Base-by-base conservation (phyloP, 1,140 invertebrate genomes). In the Ceratina japonica region DNA sequence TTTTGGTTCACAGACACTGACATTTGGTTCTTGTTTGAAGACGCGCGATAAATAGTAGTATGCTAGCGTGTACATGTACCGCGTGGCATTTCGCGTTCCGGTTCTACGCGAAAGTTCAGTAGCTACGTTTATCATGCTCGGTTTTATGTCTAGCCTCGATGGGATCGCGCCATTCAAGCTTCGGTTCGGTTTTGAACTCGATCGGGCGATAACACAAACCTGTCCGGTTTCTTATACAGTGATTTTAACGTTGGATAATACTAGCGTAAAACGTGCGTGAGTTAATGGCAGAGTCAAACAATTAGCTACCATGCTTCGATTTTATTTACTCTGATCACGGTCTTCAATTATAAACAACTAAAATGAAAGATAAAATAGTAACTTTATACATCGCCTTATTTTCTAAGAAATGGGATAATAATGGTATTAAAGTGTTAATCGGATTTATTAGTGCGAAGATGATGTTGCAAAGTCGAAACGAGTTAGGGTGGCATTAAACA, bases 51-150 rank as follows among this genome's bases (percentile, higher is more conserved):
- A 69, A 51, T 69, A 76, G 52, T 37, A 22, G 44, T 56, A 22
- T 12, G 12, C 8, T 76, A 44, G 37, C 37, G 37, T 44, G 37
- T 44, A 44, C 37, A 8, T 44, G 37, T 44, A 44, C 37, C 37
- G 37, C 37, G 10, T 44, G 75, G 44, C 75, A 76, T 76, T 76
- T 76, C 56, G 65, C 65, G 56, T 76, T 63, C 49, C 24, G 63
- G 37, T 59, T 31, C 64, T 27, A 8, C 22, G 62, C 22, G 64
- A 75, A 75, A 75, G 73, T 76, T 69, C 54, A 76, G 64, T 51
- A 59, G 54, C 74, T 69, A n/a, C 54, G 64, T 61, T 69, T 49
- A 68, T 68, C 37, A 5, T 12, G 3, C 3, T 52, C 15, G 15
- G 12, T 20, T 66, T 75, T 58, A 18, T 24, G 51, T 10, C 37